Percentiles rank a stretch among this genome's conserved stretches.
Evolutionary conservation across 2,113 vertebrate genomes (phyloP).

Genomic region (Syngnathus scovelli): DNA sequence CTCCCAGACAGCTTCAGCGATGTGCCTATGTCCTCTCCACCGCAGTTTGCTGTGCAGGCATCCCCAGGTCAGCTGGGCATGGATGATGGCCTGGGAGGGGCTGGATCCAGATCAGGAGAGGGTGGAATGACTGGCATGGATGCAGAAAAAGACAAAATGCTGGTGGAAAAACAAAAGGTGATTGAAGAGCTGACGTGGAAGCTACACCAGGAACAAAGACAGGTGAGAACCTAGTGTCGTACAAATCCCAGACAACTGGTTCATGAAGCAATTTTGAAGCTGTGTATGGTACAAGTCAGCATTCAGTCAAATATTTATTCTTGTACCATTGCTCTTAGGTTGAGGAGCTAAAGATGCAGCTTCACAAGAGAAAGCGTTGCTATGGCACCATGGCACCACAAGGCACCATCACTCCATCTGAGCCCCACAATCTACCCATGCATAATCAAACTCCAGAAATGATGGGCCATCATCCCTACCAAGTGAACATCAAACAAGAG

Average conservation of each 20-base stretch:
- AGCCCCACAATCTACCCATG: conserved; percentile 31
- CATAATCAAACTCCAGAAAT: conserved; percentile 55
- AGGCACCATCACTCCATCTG: conserved; percentile 54
- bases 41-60: conserved; percentile 79
- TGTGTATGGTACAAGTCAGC: too few relatives aligned
- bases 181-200: conserved; percentile 98
- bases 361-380: conserved; percentile 85
- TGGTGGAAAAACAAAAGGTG: conserved; percentile 98
- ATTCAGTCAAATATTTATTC: neutral
- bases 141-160: conserved; percentile 95
- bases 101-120: conserved; percentile 62
- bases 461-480: conserved; percentile 75
- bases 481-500: conserved; percentile 86
- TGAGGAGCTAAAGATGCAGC: conserved; percentile 89
- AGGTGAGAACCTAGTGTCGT: conserved; percentile 65
- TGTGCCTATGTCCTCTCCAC: conserved; percentile 82
- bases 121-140: conserved; percentile 79
- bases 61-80: conserved; percentile 68
- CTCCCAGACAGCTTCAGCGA: conserved; percentile 92
- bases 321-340: conserved; percentile 65
- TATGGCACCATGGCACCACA: conserved; percentile 53
- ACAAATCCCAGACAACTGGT: too few relatives aligned
- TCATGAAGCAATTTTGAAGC: too few relatives aligned
- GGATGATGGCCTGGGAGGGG: conserved; percentile 75
- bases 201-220: conserved; percentile 91